Evolutionary conservation across 2,888 invertebrate genomes (phyloP), one percentile per base, ranked within the genome.

Genomic region (Cheilosia vulpina): DNA sequence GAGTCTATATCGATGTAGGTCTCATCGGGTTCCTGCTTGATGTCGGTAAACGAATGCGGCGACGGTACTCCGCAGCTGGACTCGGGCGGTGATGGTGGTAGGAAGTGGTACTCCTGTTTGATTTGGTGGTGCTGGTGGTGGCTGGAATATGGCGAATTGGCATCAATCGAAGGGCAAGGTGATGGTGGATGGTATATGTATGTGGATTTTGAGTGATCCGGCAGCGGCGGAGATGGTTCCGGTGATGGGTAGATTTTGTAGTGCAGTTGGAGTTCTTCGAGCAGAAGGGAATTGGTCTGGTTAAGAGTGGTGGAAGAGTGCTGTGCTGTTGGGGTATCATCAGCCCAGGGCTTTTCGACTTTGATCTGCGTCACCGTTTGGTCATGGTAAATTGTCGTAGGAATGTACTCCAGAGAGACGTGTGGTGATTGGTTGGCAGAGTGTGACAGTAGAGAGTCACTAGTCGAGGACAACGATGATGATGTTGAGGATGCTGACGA

Each of bases 11-110:
- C 92, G 55, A 91, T 90, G 34, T 90, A 89, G 43, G 90, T 89
- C 87, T 92, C 92, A 87, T 91, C 85, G 45, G 92, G 92, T 88
- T 92, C 92, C 24, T 90, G 88, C 87, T 92, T 92, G 53, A 92
- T 91, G 53, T 91, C 91, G 66, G 88, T 88, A 62, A 87, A 79
- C 13, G 92, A 91, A 88, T 94, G 91, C 88, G 94, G 92, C 89
- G 95, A 93, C 66, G 93, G 92, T 9, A 91, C 91, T 88, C 92
- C 92, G 72, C 91, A 91, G 88, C 94, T 95, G 69, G 94, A 94
- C 88, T 93, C 95, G 66, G 94, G 94, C 13, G 94, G 93, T 68
- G 94, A 94, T 13, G 94, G 94, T 93, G 84, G 94, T 93, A 89
- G 94, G 90, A 94, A 92, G 89, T 90, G 91, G 88, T 93, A 89